Evolutionary conservation across 2,797 vertebrate genomes (phyloP).

Genomic region (Peromyscus eremicus): DNA sequence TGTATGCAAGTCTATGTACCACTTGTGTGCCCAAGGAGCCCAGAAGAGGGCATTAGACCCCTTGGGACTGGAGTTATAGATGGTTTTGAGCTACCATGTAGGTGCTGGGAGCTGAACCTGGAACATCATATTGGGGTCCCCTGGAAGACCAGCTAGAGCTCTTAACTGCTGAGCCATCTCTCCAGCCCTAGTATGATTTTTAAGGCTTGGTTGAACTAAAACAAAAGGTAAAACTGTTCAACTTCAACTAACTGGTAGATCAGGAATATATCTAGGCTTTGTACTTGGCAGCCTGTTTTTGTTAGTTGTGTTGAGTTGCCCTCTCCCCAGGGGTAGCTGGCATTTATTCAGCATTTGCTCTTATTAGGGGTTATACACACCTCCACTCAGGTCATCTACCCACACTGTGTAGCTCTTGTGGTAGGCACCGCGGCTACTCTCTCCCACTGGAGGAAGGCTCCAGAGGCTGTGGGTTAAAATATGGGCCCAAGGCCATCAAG

Average conservation of each 20-base stretch:
- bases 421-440: too few species aligned
- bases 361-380: background rate
- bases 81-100: background rate
- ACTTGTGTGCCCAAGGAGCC: background rate
- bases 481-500: background rate
- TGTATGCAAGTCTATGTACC: background rate
- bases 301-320: background rate
- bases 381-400: background rate
- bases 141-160: background rate
- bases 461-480: background rate
- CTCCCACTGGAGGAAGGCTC: background rate
- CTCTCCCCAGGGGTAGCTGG: background rate
- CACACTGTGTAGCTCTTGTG: background rate
- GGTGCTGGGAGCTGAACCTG: background rate
- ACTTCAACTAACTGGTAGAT: background rate
- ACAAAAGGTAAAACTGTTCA: background rate
- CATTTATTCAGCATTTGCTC: background rate
- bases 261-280: background rate
- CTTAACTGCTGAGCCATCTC: background rate
- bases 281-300: background rate
- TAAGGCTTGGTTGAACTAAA: background rate
- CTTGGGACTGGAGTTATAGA: background rate
- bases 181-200: background rate
- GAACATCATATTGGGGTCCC: background rate
- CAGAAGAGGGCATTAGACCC: background rate